These are phyloP conservation scores for Chaetorhynchus papuensis DNA, from an alignment of 2,113 vertebrate genomes.

Conservation along the genomic window DNA sequence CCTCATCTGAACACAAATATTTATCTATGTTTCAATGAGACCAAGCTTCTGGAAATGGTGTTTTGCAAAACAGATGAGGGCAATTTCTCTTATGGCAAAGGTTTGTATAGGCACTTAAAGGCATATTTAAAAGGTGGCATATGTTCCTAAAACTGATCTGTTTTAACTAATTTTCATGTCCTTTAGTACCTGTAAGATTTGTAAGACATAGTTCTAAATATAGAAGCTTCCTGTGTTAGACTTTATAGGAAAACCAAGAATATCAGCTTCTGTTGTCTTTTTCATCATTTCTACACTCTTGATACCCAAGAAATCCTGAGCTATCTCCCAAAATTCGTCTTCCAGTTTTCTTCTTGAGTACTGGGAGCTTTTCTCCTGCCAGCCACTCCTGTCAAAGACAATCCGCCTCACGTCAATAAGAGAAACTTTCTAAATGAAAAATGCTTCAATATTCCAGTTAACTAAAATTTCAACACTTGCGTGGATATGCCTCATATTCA, in stretches of 20 bases:
- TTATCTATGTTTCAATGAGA: background rate
- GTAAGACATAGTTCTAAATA: background rate
- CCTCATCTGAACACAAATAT: background rate
- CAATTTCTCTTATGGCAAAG: background rate
- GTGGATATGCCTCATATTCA: background rate
- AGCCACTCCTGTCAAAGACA: background rate
- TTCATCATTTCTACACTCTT: background rate
- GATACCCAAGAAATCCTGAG: background rate
- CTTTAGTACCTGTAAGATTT: background rate
- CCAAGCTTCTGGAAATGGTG: background rate
- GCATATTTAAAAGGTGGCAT: background rate
- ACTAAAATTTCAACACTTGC: background rate
- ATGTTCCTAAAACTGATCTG: background rate
- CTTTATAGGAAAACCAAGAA: background rate
- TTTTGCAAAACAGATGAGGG: background rate
- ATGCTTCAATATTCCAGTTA: background rate
- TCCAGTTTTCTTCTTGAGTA: background rate
- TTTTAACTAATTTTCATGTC: background rate
- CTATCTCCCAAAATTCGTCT: background rate
- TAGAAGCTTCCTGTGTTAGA: background rate
- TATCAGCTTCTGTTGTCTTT: background rate
- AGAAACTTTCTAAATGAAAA: background rate
- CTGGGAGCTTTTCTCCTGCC: background rate
- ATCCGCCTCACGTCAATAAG: background rate
- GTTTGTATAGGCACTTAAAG: background rate